These are phyloP conservation scores for Philotrypesis tridentata DNA, from an alignment of 1,140 invertebrate species.

Conservation along the genomic window DNA sequence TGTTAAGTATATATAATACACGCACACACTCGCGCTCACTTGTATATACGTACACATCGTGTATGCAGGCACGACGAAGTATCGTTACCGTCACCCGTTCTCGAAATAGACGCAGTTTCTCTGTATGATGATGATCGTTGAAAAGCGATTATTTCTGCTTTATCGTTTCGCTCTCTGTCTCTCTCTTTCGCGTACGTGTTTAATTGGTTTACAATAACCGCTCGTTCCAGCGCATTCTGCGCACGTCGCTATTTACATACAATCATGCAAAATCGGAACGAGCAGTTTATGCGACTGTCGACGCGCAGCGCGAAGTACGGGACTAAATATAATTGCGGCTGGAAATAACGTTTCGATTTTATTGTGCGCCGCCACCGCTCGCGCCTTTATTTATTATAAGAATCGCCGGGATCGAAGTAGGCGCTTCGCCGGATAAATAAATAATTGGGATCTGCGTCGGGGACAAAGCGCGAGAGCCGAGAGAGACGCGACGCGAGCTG, in stretches of 20 bases:
- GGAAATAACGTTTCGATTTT: neutral
- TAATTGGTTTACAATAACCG: neutral
- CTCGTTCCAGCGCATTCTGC: neutral
- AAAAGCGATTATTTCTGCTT: neutral
- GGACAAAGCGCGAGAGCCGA: slow-evolving; percentile 5
- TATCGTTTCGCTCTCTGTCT: neutral
- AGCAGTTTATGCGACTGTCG: too few relatives aligned
- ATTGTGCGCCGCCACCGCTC: too few relatives aligned
- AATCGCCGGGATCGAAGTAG: too few relatives aligned
- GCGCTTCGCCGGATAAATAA: too few relatives aligned
- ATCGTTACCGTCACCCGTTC: neutral
- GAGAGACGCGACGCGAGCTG: neutral
- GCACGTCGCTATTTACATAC: neutral
- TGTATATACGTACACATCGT: too few relatives aligned
- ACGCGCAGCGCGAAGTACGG: neutral
- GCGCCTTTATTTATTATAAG: too few relatives aligned
- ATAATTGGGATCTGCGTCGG: slow-evolving; percentile 3
- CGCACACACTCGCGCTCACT: too few relatives aligned
- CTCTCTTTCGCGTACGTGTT: too few relatives aligned
- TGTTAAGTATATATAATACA: neutral
- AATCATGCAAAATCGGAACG: neutral
- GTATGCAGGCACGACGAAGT: neutral
- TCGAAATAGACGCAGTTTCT: neutral
- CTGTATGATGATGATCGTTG: neutral
- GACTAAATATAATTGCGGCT: neutral